Base-by-base conservation (phyloP, 1,140 invertebrate genomes). In the Oryzaephilus surinamensis region DNA sequence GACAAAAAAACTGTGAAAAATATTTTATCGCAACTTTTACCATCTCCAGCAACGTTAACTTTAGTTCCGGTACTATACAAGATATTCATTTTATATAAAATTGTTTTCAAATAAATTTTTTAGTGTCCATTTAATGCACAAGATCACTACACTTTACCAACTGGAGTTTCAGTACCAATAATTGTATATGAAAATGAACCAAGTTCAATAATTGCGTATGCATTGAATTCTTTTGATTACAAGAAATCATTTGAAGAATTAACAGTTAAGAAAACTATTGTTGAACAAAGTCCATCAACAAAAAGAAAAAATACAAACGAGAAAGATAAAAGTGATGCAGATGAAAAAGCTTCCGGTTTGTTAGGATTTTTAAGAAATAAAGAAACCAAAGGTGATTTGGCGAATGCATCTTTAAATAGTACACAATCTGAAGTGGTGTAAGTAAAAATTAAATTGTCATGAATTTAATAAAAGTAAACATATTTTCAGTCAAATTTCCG, bases 151-250 rank as follows among this genome's bases (percentile, higher is more conserved):
- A 62, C 72, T 1, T 54, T 77, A 14, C 63, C 73, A 1, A 39
- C 64, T 23, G 67, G 71, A 19, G 57, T 71, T 6, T 67, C 70
- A 20, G 71, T 84, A 11, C 83, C 84, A 1, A 69, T 93, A 6
- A 68, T 86, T 7, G 81, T 94, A 0, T 80, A 83, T 45, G 88
- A 93, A 57, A 73, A 74, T 10, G 88, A 96, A 59, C 80, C 84
- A 1, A 90, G 87, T 45, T 93, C 90, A 1, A 83, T 95, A 30
- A 87, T 95, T 39, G 84, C 90, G 0, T 91, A 88, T 57, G 74
- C 86, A 4, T 55, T 95, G 1, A 73, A 77, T 37, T 83, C 79
- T 0, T 54, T 61, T 13, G 82, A 86, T 23, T 88, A 88, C 50
- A 77, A 78, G 38, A 71, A 69, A 23, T 60, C 69, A 2, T 46